Evolutionary conservation across 2,888 invertebrate species (phyloP).

Genomic region (Macrosiphum euphorbiae): DNA sequence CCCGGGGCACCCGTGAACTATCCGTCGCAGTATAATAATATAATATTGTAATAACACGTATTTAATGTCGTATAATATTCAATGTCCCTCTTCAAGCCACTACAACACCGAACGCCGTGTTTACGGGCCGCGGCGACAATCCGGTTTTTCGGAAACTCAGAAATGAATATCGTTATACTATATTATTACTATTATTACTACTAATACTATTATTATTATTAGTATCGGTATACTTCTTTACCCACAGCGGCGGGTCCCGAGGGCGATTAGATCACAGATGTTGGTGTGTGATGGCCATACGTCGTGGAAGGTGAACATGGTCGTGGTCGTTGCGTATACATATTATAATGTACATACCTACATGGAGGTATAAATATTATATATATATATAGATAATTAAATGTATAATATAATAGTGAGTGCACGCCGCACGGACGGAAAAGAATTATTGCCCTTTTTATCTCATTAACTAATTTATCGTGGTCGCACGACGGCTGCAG

Average conservation of each 20-base stretch:
- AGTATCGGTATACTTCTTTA: constrained; percentile 4
- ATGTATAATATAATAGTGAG: constrained; percentile 10
- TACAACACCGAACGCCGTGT: background rate
- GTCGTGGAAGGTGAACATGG: background rate
- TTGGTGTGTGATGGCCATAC: background rate
- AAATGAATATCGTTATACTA: constrained; percentile 31
- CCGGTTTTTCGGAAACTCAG: constrained; percentile 46
- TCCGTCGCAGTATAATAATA: background rate
- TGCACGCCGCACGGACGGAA: constrained; percentile 19
- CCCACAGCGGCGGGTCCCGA: background rate
- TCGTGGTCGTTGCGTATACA: background rate
- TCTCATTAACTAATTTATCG: constrained; percentile 65
- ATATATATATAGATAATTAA: background rate
- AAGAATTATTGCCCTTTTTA: constrained; percentile 64
- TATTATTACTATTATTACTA: constrained; percentile 14
- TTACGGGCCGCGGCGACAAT: background rate
- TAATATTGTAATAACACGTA: background rate
- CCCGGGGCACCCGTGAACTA: constrained; percentile 1
- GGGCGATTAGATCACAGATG: constrained; percentile 48
- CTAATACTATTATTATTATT: constrained; percentile 27
- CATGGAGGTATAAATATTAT: background rate
- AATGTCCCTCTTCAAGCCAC: background rate
- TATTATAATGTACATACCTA: background rate
- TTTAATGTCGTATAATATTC: constrained; percentile 27
- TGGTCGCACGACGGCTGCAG: constrained; percentile 47